These are phyloP conservation scores for Coturnix japonica DNA, from an alignment of 2,113 vertebrate species.

Conservation along the genomic window DNA sequence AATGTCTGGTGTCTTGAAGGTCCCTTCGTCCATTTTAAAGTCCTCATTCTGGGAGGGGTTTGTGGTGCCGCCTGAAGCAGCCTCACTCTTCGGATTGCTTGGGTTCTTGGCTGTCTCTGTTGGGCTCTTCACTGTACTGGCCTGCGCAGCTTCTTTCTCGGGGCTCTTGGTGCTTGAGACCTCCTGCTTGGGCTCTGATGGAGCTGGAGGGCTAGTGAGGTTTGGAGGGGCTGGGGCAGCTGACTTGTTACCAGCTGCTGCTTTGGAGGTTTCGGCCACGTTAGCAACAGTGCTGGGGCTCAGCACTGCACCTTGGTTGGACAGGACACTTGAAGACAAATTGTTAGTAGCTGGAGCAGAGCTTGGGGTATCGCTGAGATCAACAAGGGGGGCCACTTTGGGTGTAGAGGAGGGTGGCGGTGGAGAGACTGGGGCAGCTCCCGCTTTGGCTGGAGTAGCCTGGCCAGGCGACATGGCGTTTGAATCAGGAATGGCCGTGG, in stretches of 20 bases:
- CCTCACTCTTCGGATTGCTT: constrained; percentile 81
- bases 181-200: constrained; percentile 80
- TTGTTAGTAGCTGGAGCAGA: constrained; percentile 70
- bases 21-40: constrained; percentile 93
- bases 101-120: constrained; percentile 75
- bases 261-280: constrained; percentile 68
- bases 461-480: constrained; percentile 67
- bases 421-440: constrained; percentile 41
- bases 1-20: constrained; percentile 91
- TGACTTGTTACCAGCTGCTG: constrained; percentile 68
- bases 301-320: constrained; percentile 77
- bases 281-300: constrained; percentile 68
- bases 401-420: constrained; percentile 78
- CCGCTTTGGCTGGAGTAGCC: constrained; percentile 77
- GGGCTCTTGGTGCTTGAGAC: constrained; percentile 75
- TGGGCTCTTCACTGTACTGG: constrained; percentile 76
- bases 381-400: constrained; percentile 88
- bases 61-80: constrained; percentile 76
- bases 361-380: constrained; percentile 84
- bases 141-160: constrained; percentile 81
- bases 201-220: constrained; percentile 72
- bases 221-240: constrained; percentile 59
- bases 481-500: constrained; percentile 80
- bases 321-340: constrained; percentile 74
- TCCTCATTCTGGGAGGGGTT: constrained; percentile 87